Conservation (phyloP, 1,140 invertebrate genomes). For the Spodoptera frugiperda region DNA sequence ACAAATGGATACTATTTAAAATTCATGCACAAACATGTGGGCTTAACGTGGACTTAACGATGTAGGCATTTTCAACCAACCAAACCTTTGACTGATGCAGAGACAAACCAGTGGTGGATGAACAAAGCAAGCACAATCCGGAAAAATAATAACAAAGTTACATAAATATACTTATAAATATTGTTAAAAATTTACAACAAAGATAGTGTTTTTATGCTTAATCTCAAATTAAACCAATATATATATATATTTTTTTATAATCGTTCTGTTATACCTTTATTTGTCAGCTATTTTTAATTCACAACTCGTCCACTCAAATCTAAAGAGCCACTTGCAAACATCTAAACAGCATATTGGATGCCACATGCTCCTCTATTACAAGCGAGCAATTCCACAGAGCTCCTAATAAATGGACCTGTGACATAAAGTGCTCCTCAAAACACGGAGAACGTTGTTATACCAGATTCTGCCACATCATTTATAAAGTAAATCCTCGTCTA, state of each 20-base stretch:
- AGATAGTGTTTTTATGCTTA: too few species aligned
- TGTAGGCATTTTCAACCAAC: too few species aligned
- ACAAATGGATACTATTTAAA: too few species aligned
- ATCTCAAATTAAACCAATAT: too few species aligned
- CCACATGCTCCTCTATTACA: background rate
- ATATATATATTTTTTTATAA: background rate
- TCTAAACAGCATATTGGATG: constrained; percentile 36
- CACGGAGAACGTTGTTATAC: constrained; percentile 22
- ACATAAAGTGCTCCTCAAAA: constrained; percentile 22
- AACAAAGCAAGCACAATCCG: too few species aligned
- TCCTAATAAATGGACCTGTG: constrained; percentile 24
- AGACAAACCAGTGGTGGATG: too few species aligned
- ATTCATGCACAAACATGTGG: too few species aligned
- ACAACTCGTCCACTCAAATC: background rate
- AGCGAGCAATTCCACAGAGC: constrained; percentile 24
- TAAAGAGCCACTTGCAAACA: constrained; percentile 7
- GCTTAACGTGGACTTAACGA: too few species aligned
- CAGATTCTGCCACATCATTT: constrained; percentile 18
- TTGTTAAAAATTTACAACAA: too few species aligned
- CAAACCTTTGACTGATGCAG: too few species aligned
- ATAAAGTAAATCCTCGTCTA: constrained; percentile 24
- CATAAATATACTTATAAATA: too few species aligned
- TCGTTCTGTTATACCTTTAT: background rate
- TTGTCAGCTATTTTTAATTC: constrained; percentile 2
- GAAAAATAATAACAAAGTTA: too few species aligned